Percentiles rank a stretch among this genome's conserved stretches.
Conservation (phyloP, 2,888 invertebrate genomes). For the Melinaea marsaeus region DNA sequence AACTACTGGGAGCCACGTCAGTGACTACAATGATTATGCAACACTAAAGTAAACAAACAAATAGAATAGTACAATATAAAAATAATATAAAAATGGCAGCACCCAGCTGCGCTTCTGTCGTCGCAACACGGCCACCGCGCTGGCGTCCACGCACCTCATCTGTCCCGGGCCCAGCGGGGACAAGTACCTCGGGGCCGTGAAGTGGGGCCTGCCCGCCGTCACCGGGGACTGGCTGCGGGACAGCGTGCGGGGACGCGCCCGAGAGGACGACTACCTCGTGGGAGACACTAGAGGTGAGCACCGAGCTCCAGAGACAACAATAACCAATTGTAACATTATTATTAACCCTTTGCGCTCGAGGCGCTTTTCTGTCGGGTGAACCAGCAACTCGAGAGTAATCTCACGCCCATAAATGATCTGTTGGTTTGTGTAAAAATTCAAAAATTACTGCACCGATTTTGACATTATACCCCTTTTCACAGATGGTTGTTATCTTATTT, state of each 20-base stretch:
- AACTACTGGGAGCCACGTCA: slow-evolving; percentile 84
- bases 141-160: slow-evolving; percentile 88
- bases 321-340: background rate
- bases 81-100: slow-evolving; percentile 36
- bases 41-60: background rate
- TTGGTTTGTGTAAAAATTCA: no score
- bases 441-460: no score
- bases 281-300: slow-evolving; percentile 53
- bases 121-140: slow-evolving; percentile 62
- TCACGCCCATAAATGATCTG: no score
- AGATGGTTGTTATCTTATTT: no score
- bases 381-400: no score
- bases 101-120: slow-evolving; percentile 70
- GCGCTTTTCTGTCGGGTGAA: background rate
- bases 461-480: no score
- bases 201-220: slow-evolving; percentile 92
- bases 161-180: slow-evolving; percentile 85
- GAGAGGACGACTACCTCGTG: slow-evolving; percentile 78
- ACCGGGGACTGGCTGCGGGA: slow-evolving; percentile 85
- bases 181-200: slow-evolving; percentile 89
- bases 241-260: slow-evolving; percentile 71
- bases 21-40: slow-evolving; percentile 33
- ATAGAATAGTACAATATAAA: background rate
- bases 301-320: background rate
- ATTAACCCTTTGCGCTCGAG: background rate